These are phyloP conservation scores for Propithecus perrieri DNA, from an alignment of 2,797 vertebrate genomes.

Conservation along the genomic window DNA sequence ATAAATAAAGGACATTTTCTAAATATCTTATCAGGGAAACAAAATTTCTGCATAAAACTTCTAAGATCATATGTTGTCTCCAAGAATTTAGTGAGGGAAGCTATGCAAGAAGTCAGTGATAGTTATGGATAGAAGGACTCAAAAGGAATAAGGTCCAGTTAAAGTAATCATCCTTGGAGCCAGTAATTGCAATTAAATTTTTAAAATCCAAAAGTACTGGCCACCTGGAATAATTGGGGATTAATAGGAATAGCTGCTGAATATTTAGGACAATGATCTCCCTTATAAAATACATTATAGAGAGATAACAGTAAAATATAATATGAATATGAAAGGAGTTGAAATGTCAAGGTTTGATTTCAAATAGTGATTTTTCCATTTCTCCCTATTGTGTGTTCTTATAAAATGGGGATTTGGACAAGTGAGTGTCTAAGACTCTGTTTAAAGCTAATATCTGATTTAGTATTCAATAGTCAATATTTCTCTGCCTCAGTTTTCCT, in stretches of 20 bases:
- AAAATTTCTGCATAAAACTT: background rate
- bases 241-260: background rate
- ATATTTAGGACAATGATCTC: background rate
- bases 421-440: background rate
- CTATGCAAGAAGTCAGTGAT: background rate
- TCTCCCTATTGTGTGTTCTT: background rate
- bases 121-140: background rate
- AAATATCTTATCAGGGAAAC: background rate
- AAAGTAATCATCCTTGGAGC: background rate
- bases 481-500: background rate
- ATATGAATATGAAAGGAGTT: background rate
- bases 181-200: background rate
- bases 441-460: background rate
- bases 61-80: background rate
- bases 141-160: background rate
- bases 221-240: background rate
- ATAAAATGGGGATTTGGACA: background rate
- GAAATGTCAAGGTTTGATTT: background rate
- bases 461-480: background rate
- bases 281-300: background rate
- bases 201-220: background rate
- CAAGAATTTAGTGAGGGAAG: background rate
- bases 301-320: background rate
- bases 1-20: background rate
- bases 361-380: background rate